A percentile compares a stretch with the other conserved stretches of the same genome.
Conservation (phyloP, 1,140 invertebrate genomes). For the Cydia strobilella region DNA sequence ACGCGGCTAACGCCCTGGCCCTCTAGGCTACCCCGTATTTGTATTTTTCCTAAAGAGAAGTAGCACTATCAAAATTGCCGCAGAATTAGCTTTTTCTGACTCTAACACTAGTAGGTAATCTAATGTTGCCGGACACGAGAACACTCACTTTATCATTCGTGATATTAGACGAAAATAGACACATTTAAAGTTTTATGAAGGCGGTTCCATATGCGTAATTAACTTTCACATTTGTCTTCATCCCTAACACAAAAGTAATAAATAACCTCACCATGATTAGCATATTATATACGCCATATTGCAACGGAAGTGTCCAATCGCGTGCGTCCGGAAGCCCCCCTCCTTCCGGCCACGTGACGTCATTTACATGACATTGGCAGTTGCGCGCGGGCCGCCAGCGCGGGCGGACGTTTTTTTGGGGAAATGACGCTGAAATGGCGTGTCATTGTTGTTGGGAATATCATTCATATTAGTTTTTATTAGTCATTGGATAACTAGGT, state of each 20-base stretch:
- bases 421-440: conserved; percentile 3
- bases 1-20: no score
- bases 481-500: not conserved
- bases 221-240: not conserved
- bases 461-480: not conserved
- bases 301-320: conserved; percentile 77
- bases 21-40: no score
- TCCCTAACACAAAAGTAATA: conserved; percentile 47
- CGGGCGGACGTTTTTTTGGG: conserved; percentile 46
- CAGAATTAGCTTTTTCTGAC: no score
- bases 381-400: conserved; percentile 51
- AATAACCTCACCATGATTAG: conserved; percentile 75
- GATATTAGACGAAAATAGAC: no score
- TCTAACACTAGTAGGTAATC: no score
- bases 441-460: conserved; percentile 10
- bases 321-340: conserved; percentile 70
- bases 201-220: conserved; percentile 4
- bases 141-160: no score
- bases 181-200: no score
- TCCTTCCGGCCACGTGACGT: conserved; percentile 77
- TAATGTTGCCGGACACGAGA: no score
- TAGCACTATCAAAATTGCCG: no score
- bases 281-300: conserved; percentile 72
- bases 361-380: conserved; percentile 71
- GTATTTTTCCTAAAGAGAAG: no score